Base-by-base conservation (phyloP, 1,140 invertebrate genomes). In the Drosophila bocki region DNA sequence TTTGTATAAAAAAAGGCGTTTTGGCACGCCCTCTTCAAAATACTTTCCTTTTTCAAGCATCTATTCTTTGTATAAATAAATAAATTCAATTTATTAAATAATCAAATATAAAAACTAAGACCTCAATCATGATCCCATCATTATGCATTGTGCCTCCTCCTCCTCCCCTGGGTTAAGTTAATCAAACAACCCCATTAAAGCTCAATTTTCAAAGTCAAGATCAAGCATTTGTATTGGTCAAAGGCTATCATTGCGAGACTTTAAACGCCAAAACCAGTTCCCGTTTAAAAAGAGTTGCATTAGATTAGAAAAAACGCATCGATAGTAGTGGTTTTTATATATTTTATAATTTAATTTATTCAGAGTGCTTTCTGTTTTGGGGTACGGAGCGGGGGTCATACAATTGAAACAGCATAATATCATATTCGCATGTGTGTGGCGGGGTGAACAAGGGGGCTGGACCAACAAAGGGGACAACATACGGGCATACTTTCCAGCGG, bases 271-370 rank as follows among this genome's bases (percentile, higher is more conserved):
- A 7, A 45, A 60, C 80, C 35, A 26, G 50, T 42, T 60, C 19
- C 26, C 56, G 0, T n/a, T 15, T 32, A 3, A 35, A 35, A 45
- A 35, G 17, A 57, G 33, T 37, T 54, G 33, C 51, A 37, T 35
- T 12, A 19, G 39, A 69, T 54, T 48, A 62, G 32, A 11, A 17
- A 65, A 50, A 54, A 71, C 19, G 29, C 56, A 67, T 51, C n/a
- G 8, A 11, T 47, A 39, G 53, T 54, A n/a, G 45, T 50, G 22
- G 12, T 44, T 65, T 62, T 72, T 56, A 35, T 75, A 22, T 80
- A 59, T 79, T 84, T 90, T 78, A 88, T 90, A 90, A 90, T 82
- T 90, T 90, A 90, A 56, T 90, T 90, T 90, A 85, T 90, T 90
- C 75, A 85, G 78, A 70, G 84, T 77, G 64, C 75, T 63, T 65